Evolutionary conservation across 2,888 invertebrate species (phyloP).

Genomic region (Oxycera nigricornis): DNA sequence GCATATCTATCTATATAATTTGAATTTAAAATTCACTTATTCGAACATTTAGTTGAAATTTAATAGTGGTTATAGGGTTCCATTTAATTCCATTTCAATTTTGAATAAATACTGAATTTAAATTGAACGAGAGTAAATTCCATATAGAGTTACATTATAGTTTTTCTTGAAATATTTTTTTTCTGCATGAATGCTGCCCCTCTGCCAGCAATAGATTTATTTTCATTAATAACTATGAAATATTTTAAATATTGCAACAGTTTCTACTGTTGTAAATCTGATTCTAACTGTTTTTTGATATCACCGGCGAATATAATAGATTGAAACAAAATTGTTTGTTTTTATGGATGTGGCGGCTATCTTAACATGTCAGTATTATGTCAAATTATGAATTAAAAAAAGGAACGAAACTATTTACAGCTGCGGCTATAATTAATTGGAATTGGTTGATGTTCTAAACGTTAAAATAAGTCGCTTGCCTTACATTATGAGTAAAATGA

Average conservation of each 20-base stretch:
- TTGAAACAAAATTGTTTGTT: too few species aligned
- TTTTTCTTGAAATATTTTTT: background rate
- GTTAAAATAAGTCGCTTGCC: slow-evolving; percentile 36
- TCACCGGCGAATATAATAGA: too few species aligned
- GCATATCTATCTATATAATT: background rate
- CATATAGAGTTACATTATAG: slow-evolving; percentile 11
- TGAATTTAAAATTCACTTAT: background rate
- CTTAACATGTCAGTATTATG: background rate
- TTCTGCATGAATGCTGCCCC: background rate
- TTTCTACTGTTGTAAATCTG: too few species aligned
- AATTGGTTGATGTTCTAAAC: slow-evolving; percentile 7
- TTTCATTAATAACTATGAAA: too few species aligned
- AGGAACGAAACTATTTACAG: slow-evolving; percentile 27
- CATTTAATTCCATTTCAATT: background rate
- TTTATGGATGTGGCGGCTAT: background rate
- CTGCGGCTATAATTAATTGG: slow-evolving; percentile 13
- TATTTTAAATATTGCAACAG: too few species aligned
- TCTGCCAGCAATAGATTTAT: too few species aligned
- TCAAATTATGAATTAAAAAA: background rate
- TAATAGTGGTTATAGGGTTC: background rate
- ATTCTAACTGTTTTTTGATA: too few species aligned
- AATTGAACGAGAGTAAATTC: slow-evolving; percentile 30
- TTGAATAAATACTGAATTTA: slow-evolving; percentile 37
- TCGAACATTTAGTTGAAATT: background rate
- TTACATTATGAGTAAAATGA: slow-evolving; percentile 20